Conservation (phyloP, 2,113 vertebrate species). For the Erythrocercus mccallii region DNA sequence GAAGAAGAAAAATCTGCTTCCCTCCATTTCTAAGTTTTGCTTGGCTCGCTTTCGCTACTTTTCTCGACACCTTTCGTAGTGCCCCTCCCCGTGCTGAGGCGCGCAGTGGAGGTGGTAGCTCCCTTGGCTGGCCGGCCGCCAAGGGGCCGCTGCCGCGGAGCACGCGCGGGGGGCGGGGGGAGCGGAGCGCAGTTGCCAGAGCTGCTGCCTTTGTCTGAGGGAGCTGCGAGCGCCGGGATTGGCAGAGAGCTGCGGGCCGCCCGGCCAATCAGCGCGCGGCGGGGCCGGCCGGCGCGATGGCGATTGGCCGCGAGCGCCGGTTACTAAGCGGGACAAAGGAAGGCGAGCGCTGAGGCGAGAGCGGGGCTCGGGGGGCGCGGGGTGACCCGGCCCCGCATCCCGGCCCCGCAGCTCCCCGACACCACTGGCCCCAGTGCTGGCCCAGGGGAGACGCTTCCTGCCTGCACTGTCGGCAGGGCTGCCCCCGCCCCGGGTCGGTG, state of each 20-base stretch:
- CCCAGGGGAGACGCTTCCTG: fast-evolving
- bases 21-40: neutral
- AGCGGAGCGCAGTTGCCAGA: conserved; percentile 58
- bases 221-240: conserved; percentile 32
- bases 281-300: conserved; percentile 24
- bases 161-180: neutral
- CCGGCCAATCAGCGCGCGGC: conserved; percentile 48
- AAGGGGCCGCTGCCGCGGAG: conserved; percentile 12
- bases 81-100: neutral
- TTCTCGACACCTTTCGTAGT: neutral
- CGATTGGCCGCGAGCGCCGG: conserved; percentile 63
- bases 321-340: conserved; percentile 80
- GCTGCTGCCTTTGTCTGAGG: conserved; percentile 64
- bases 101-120: neutral
- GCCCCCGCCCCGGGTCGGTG: neutral
- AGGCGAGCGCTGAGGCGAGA: conserved; percentile 32
- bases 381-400: neutral
- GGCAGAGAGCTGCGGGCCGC: neutral
- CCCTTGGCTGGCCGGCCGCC: neutral
- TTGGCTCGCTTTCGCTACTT: neutral
- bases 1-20: fast-evolving
- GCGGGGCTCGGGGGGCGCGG: neutral
- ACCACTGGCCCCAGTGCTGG: neutral
- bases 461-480: neutral
- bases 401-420: no score